Evolutionary conservation across 2,888 invertebrate genomes (phyloP).

Genomic region (Copidosoma aretas): DNA sequence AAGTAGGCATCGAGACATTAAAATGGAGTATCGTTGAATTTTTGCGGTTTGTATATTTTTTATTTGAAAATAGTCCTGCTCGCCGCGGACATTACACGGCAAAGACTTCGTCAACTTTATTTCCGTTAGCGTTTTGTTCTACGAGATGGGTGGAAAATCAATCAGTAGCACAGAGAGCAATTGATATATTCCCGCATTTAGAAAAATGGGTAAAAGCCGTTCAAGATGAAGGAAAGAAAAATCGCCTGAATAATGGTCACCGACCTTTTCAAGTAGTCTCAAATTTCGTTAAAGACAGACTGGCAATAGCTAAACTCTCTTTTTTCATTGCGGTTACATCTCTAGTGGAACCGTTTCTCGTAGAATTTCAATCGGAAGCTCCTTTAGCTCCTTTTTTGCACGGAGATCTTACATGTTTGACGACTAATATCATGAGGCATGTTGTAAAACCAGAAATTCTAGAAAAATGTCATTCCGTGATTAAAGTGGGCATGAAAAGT

Average conservation of each 20-base stretch:
- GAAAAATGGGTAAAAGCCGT: constrained; percentile 37
- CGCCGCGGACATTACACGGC: constrained; percentile 46
- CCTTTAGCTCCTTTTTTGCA: constrained; percentile 42
- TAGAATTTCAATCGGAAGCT: constrained; percentile 39
- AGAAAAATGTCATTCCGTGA: constrained; percentile 8
- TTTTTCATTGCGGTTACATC: constrained; percentile 37
- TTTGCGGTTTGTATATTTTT: constrained; percentile 45
- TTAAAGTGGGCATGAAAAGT: background rate
- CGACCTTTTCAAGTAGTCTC: constrained; percentile 36
- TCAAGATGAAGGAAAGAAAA: constrained; percentile 30
- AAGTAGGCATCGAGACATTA: constrained; percentile 45
- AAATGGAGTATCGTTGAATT: constrained; percentile 44
- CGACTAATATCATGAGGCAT: constrained; percentile 29
- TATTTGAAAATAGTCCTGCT: constrained; percentile 51
- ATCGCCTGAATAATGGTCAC: constrained; percentile 23
- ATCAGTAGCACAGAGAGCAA: constrained; percentile 38
- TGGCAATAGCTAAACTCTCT: constrained; percentile 38
- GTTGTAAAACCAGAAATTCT: constrained; percentile 34
- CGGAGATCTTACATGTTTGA: constrained; percentile 9
- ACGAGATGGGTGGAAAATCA: constrained; percentile 47
- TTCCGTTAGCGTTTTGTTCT: constrained; percentile 49
- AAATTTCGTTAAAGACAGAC: constrained; percentile 23
- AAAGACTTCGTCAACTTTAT: constrained; percentile 36
- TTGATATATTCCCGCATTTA: constrained; percentile 35
- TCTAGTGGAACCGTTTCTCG: constrained; percentile 41